Percentiles rank a stretch among this genome's conserved stretches.
phyloP scores from a whole-genome alignment of 2,888 invertebrate species.

The Ophonus ardosiacus region DNA sequence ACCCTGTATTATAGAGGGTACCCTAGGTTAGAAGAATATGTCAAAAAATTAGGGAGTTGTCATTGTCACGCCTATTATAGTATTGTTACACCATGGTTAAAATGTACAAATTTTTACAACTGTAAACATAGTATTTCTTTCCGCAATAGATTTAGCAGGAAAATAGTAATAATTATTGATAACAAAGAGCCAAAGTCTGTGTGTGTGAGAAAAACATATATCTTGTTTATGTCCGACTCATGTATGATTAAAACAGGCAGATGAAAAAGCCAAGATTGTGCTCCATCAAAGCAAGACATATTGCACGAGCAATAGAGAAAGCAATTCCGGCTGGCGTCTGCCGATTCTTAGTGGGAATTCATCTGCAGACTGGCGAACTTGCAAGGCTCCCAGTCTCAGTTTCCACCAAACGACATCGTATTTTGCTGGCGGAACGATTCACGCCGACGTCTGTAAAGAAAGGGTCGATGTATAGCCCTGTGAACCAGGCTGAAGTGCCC shows the following conservation, averaged over 20 bases:
- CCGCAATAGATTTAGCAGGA: background rate
- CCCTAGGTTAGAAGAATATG: too few species aligned
- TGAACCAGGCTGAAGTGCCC: conserved; percentile 52
- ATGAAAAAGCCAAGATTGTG: conserved; percentile 46
- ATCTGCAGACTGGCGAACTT: conserved; percentile 67
- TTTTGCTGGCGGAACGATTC: conserved; percentile 60
- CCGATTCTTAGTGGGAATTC: conserved; percentile 73
- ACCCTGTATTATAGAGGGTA: too few species aligned
- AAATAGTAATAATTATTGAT: background rate
- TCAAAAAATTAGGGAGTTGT: too few species aligned
- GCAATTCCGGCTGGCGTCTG: conserved; percentile 71
- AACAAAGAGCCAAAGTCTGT: background rate
- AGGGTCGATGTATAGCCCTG: conserved; percentile 59
- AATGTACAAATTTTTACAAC: background rate
- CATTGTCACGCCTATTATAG: too few species aligned
- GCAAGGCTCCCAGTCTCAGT: conserved; percentile 39
- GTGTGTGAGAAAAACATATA: conserved; percentile 10
- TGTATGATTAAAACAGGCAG: conserved; percentile 54
- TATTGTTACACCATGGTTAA: too few species aligned
- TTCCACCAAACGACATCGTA: conserved; percentile 62
- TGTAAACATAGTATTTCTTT: background rate
- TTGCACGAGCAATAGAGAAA: conserved; percentile 72
- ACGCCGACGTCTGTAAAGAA: conserved; percentile 54
- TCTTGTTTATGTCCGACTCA: conserved; percentile 23
- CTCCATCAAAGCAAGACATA: conserved; percentile 64